These are phyloP conservation scores for Percopsis omiscomaycus DNA, from an alignment of 2,797 vertebrate species.

Conservation along the genomic window DNA sequence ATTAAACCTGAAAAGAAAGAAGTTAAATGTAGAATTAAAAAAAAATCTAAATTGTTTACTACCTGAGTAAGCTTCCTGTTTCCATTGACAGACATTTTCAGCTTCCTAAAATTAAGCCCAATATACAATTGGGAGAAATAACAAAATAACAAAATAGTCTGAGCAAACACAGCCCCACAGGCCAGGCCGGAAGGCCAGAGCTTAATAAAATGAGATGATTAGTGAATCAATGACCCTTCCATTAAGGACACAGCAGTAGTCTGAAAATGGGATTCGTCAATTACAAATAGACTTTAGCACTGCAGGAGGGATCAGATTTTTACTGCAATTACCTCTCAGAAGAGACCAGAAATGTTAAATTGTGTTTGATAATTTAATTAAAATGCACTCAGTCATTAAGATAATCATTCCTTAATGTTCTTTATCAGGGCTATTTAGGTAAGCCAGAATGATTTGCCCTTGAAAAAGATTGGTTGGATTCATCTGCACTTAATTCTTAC, in stretches of 20 bases:
- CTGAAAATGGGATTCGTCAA: slow-evolving; percentile 18
- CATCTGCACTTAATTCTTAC: too few species aligned
- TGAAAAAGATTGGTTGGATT: too few species aligned
- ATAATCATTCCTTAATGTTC: slow-evolving; percentile 14
- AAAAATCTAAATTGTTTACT: slow-evolving; percentile 27
- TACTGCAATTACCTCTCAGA: neutral
- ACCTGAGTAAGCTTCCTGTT: slow-evolving; percentile 36
- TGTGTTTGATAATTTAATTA: slow-evolving; percentile 6
- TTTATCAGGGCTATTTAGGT: too few species aligned
- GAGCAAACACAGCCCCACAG: slow-evolving; percentile 35
- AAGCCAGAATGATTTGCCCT: too few species aligned
- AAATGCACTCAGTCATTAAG: neutral
- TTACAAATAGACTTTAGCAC: slow-evolving; percentile 1
- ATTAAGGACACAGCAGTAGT: slow-evolving; percentile 24
- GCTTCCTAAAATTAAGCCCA: slow-evolving; percentile 9
- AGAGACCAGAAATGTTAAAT: neutral
- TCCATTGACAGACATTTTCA: slow-evolving; percentile 25
- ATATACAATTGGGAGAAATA: slow-evolving; percentile 18
- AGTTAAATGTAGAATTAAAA: slow-evolving; percentile 28
- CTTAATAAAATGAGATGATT: slow-evolving; percentile 42
- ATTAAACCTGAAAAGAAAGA: slow-evolving; percentile 18
- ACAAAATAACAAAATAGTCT: slow-evolving; percentile 22
- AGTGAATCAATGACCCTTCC: slow-evolving; percentile 34
- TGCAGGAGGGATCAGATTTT: slow-evolving; percentile 6
- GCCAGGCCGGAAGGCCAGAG: slow-evolving; percentile 34